Conservation (phyloP, 2,797 vertebrate genomes). For the Danionella dracula region DNA sequence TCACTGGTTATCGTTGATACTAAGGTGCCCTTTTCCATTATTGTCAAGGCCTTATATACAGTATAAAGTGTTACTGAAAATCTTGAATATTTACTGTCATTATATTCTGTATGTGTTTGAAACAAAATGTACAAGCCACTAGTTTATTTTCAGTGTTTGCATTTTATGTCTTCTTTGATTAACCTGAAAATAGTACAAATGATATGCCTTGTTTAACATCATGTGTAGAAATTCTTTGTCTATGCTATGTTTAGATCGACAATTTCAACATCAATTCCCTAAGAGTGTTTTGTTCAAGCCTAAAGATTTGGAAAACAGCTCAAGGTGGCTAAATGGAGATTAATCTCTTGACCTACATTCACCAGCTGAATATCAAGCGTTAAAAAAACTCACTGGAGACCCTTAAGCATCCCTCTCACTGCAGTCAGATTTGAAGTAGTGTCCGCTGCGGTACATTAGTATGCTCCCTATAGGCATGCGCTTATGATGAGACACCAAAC, state of each 20-base stretch:
- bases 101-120: too few relatives aligned
- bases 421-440: conserved; percentile 16
- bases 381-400: conserved; percentile 7
- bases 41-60: too few relatives aligned
- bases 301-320: conserved; percentile 22
- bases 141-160: too few relatives aligned
- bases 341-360: conserved; percentile 39
- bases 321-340: conserved; percentile 34
- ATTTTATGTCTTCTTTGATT: too few relatives aligned
- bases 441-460: conserved; percentile 33
- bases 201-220: background rate
- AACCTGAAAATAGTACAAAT: background rate
- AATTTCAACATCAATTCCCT: background rate
- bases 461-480: conserved; percentile 32
- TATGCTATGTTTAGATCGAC: background rate
- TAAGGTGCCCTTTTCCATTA: too few relatives aligned
- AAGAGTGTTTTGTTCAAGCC: conserved; percentile 24
- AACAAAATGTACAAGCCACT: too few relatives aligned
- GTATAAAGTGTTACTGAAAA: too few relatives aligned
- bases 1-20: too few relatives aligned
- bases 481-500: conserved; percentile 34
- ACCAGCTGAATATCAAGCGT: conserved; percentile 30
- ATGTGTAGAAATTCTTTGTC: background rate
- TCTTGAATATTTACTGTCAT: too few relatives aligned
- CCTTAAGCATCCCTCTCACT: background rate